Evolutionary conservation across 1,140 invertebrate genomes (phyloP), one percentile per base, ranked within the genome.

Genomic region (Stegodyphus mimosarum): DNA sequence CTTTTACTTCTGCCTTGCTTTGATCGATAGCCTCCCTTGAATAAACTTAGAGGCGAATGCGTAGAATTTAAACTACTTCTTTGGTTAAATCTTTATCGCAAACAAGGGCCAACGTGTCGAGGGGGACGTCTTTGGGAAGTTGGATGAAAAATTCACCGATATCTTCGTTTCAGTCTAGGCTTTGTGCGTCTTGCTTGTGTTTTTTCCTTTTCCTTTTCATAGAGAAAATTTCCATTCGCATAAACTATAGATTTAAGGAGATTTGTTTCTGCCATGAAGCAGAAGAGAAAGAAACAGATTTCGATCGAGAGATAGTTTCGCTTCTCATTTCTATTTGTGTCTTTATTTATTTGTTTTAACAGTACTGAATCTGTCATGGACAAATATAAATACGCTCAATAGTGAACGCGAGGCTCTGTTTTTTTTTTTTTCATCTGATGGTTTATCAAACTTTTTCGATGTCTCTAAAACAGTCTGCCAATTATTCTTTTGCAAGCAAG

Each of bases 11-110:
- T 33, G 33, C 33, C 33, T 33, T 1, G 33, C 33, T 33, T 33
- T 33, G 71, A 33, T 55, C 73, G 33, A 49, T 75, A 55, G 60
- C 15, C 63, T 75, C 15, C 18, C 33, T 17, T 33, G 53, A 63
- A 49, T 11, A 33, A 75, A 75, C 73, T 75, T 15, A 33, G 48
- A 75, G 33, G 33, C 33, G 73, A 75, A 33, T 17, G 63, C 63
- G 53, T 33, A 51, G 17, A 75, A 75, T 75, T 75, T 75, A 60
- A 75, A 75, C 73, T 60, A 75, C 55, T 63, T 48, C 73, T 60
- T 60, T 75, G 73, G 18, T 75, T 55, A 63, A 75, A 75, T 75
- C 73, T 75, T 75, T 75, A 75, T 13, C 15, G 53, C 73, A 75
- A 75, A 75, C 33, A 60, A 15, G 53, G 53, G 52, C 63, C 55